Percentiles rank a stretch among this genome's conserved stretches.
Conservation (phyloP, 2,797 vertebrate genomes). For the Denticeps clupeoides region DNA sequence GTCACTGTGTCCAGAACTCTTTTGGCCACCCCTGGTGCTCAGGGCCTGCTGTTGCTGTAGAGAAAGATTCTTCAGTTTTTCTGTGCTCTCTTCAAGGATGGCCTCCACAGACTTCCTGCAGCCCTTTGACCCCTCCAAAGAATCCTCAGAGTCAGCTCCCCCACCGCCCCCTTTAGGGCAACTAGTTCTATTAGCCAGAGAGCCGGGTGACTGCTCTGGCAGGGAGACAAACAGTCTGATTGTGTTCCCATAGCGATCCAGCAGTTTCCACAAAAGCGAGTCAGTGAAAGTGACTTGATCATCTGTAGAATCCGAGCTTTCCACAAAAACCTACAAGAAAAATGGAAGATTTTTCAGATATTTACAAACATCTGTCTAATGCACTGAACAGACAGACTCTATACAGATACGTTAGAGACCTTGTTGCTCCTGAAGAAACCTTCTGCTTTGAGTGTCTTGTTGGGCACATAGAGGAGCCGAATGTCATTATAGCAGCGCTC, state of each 20-base stretch:
- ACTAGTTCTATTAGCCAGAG: slow-evolving; percentile 66
- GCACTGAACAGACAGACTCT: neutral
- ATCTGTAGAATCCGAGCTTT: slow-evolving; percentile 86
- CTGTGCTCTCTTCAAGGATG: slow-evolving; percentile 95
- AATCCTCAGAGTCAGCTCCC: slow-evolving; percentile 53
- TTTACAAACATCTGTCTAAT: too few relatives aligned
- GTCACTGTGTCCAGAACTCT: slow-evolving; percentile 89
- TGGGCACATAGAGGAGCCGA: slow-evolving; percentile 80
- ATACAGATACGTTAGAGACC: slow-evolving; percentile 47
- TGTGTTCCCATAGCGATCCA: slow-evolving; percentile 96
- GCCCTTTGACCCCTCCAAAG: slow-evolving; percentile 69
- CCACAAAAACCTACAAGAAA: slow-evolving; percentile 77
- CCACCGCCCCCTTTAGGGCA: slow-evolving; percentile 64
- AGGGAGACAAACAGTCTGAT: slow-evolving; percentile 84
- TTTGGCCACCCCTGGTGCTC: slow-evolving; percentile 85
- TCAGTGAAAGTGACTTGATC: slow-evolving; percentile 78
- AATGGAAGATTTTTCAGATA: neutral
- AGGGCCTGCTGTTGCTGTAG: slow-evolving; percentile 70
- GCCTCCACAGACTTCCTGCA: slow-evolving; percentile 84
- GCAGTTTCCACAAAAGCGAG: slow-evolving; percentile 88
- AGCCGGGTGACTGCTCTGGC: slow-evolving; percentile 83
- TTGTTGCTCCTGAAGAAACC: slow-evolving; percentile 99
- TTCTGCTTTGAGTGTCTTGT: slow-evolving; percentile 93
- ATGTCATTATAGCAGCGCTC: slow-evolving; percentile 97
- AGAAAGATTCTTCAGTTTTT: slow-evolving; percentile 91